These are phyloP conservation scores for Oreochromis mossambicus DNA, from an alignment of 2,797 vertebrate genomes.

Conservation along the genomic window DNA sequence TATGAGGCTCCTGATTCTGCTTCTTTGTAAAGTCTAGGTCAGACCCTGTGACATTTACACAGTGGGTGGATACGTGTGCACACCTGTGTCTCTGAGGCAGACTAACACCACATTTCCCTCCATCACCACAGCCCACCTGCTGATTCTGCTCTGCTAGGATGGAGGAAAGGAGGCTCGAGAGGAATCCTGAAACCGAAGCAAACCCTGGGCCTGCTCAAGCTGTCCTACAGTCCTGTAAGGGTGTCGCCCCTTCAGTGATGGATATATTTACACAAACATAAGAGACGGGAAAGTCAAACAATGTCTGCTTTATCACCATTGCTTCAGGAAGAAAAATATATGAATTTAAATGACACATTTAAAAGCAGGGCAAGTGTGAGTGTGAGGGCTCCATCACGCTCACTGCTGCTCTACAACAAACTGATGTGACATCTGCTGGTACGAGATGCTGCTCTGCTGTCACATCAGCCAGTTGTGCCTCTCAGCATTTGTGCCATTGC, in stretches of 20 bases:
- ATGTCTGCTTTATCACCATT: conserved; percentile 72
- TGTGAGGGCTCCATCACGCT: not conserved
- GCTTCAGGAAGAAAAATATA: conserved; percentile 65
- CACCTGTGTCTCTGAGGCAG: not conserved
- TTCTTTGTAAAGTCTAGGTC: not conserved
- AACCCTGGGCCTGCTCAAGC: not conserved
- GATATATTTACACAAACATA: conserved; percentile 73
- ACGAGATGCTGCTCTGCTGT: not conserved
- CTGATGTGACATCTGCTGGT: not conserved
- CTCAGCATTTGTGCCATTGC: not conserved
- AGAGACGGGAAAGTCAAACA: conserved; percentile 62
- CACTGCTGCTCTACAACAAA: not conserved
- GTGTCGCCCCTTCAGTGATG: conserved; percentile 32
- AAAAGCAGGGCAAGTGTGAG: conserved; percentile 56
- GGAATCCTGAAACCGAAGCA: not conserved
- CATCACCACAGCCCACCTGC: not conserved
- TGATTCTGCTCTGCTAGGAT: not conserved
- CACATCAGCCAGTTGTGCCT: not conserved
- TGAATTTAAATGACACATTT: conserved; percentile 76
- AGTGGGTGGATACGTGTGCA: not conserved
- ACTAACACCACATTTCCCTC: not conserved
- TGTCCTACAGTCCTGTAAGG: not conserved
- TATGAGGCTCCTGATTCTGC: accelerated
- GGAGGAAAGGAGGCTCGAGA: not conserved
- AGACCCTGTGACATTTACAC: not conserved